Evolutionary conservation across 2,888 invertebrate genomes (phyloP).

Genomic region (Cheilosia variabilis): DNA sequence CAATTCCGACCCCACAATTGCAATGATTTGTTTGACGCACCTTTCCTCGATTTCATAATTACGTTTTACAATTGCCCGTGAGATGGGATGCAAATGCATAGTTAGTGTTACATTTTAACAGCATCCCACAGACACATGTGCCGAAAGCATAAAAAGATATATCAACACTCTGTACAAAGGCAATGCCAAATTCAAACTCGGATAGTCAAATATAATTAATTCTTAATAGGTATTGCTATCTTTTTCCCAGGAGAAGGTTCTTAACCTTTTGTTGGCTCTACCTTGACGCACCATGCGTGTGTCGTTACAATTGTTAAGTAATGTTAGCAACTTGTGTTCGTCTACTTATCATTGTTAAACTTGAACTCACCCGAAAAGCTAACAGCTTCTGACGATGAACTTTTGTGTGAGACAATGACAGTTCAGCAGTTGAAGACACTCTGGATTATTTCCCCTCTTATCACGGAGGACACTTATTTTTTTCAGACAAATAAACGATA

Average conservation of each 20-base stretch:
- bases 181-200: background rate
- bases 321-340: conserved; percentile 41
- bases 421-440: conserved; percentile 18
- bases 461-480: conserved; percentile 53
- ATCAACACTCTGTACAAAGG: conserved; percentile 13
- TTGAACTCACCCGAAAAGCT: conserved; percentile 54
- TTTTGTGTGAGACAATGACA: conserved; percentile 38
- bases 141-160: background rate
- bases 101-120: too few species aligned
- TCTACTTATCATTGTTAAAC: conserved; percentile 43
- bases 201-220: conserved; percentile 2
- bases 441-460: conserved; percentile 11
- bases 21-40: too few species aligned
- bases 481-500: conserved; percentile 58
- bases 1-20: too few species aligned
- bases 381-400: conserved; percentile 48
- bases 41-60: too few species aligned
- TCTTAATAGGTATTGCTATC: background rate
- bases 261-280: conserved; percentile 52
- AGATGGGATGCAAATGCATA: too few species aligned
- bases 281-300: conserved; percentile 54
- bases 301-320: conserved; percentile 40
- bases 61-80: too few species aligned
- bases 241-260: conserved; percentile 22
- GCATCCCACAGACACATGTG: too few species aligned